These are phyloP conservation scores for Actinia tenebrosa DNA, from an alignment of 64 coral and sea anemone genomes.

Conservation along the genomic window DNA sequence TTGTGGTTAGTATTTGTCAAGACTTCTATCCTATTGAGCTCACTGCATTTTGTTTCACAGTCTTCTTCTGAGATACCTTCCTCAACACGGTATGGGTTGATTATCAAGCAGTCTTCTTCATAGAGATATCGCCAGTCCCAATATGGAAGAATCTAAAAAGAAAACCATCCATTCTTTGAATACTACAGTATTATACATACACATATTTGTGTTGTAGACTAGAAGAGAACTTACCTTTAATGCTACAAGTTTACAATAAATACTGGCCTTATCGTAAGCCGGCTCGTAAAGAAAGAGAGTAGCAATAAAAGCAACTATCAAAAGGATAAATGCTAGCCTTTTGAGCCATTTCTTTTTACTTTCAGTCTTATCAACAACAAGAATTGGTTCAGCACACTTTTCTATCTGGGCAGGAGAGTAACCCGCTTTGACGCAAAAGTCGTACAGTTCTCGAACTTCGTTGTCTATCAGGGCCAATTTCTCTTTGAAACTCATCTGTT, in stretches of 20 bases:
- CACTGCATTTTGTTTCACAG: conserved; percentile 59
- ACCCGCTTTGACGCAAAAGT: conserved; percentile 83
- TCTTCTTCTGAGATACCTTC: conserved; percentile 62
- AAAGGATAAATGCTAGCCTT: conserved; percentile 43
- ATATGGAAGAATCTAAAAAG: conserved; percentile 64
- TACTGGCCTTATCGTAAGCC: conserved; percentile 61
- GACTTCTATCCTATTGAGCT: conserved; percentile 31
- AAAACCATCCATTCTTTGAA: not conserved
- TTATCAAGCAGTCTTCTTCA: conserved; percentile 69
- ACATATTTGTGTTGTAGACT: not conserved
- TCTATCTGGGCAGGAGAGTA: conserved; percentile 78
- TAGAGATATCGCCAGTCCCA: conserved; percentile 92
- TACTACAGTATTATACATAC: not conserved
- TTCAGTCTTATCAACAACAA: conserved; percentile 55
- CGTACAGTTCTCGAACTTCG: conserved; percentile 71
- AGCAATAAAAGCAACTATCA: conserved; percentile 42
- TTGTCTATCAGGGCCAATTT: conserved; percentile 83
- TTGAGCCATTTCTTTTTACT: conserved; percentile 61
- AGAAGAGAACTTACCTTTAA: conserved; percentile 58
- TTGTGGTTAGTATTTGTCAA: conserved; percentile 37
- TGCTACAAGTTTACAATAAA: conserved; percentile 59
- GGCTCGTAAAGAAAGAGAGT: conserved; percentile 60
- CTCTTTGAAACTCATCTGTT: conserved; percentile 57
- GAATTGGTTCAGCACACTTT: conserved; percentile 69
- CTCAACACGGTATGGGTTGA: conserved; percentile 80